phyloP scores from a whole-genome alignment of 2,888 invertebrate genomes.

The Drosophila seclusa region DNA sequence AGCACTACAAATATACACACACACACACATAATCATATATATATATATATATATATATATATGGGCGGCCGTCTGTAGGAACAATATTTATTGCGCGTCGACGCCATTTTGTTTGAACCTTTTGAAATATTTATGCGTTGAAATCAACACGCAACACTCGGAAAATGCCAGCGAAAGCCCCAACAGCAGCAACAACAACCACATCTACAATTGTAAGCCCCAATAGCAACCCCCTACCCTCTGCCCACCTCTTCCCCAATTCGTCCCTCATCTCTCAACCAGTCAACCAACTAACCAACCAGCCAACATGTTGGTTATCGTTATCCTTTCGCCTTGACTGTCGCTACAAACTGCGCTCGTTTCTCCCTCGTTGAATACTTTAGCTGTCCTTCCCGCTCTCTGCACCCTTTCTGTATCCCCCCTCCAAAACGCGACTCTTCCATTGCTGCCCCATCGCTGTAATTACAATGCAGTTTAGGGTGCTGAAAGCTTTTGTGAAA shows the following conservation, averaged over 20 bases:
- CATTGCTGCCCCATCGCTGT: slow-evolving; percentile 47
- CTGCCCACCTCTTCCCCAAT: background rate
- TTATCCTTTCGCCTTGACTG: slow-evolving; percentile 77
- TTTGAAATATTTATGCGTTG: slow-evolving; percentile 79
- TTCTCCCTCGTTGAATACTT: slow-evolving; percentile 58
- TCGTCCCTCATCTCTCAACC: background rate
- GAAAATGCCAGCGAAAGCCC: slow-evolving; percentile 46
- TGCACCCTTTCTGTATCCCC: background rate
- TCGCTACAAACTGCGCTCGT: slow-evolving; percentile 60
- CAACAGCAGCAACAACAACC: slow-evolving; percentile 36
- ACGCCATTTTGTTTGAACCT: slow-evolving; percentile 80
- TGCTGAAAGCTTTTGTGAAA: slow-evolving; percentile 82
- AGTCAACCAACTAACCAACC: slow-evolving; percentile 44
- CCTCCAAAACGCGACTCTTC: background rate
- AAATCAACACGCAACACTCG: slow-evolving; percentile 78
- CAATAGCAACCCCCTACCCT: background rate
- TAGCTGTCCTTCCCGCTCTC: background rate
- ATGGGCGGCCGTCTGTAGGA: slow-evolving; percentile 31
- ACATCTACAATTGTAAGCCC: slow-evolving; percentile 45
- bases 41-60: background rate
- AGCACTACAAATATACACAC: slow-evolving; percentile 30
- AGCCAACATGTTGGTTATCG: slow-evolving; percentile 71
- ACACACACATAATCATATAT: background rate
- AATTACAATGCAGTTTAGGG: slow-evolving; percentile 82
- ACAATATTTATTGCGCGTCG: slow-evolving; percentile 78